Conservation (phyloP, 1,140 invertebrate species). For the Cyclina sinensis region DNA sequence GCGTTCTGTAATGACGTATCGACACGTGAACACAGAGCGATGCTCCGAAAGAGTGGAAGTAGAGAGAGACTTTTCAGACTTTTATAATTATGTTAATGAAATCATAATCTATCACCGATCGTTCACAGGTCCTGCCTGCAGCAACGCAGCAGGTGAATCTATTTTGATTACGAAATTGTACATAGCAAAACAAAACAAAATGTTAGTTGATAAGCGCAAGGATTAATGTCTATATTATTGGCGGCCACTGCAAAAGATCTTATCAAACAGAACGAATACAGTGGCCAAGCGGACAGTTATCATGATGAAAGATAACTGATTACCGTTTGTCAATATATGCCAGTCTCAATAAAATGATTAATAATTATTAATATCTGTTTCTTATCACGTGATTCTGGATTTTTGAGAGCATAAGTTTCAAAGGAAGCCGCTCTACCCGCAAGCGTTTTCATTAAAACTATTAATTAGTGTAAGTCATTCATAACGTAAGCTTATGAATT, state of each 20-base stretch:
- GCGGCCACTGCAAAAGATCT: not conserved
- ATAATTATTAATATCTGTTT: too few relatives aligned
- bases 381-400: too few relatives aligned
- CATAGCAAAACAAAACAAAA: not conserved
- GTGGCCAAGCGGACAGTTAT: not conserved
- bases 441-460: too few relatives aligned
- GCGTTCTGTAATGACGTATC: not conserved
- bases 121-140: not conserved
- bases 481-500: too few relatives aligned
- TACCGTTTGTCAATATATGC: not conserved
- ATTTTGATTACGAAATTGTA: slow-evolving; percentile 9
- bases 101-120: not conserved
- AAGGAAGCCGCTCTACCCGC: too few relatives aligned
- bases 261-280: not conserved
- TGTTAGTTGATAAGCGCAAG: slow-evolving; percentile 3
- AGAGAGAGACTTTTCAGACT: not conserved
- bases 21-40: not conserved
- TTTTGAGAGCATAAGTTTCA: too few relatives aligned
- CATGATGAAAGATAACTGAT: not conserved
- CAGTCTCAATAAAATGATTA: not conserved
- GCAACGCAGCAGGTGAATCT: not conserved
- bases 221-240: not conserved
- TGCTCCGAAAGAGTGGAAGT: not conserved
- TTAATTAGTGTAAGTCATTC: too few relatives aligned
- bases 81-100: slow-evolving; percentile 13